A percentile compares a stretch with the other conserved stretches of the same genome.
These are phyloP conservation scores for Drosophila asahinai DNA, from an alignment of 1,140 invertebrate species.

Conservation along the genomic window DNA sequence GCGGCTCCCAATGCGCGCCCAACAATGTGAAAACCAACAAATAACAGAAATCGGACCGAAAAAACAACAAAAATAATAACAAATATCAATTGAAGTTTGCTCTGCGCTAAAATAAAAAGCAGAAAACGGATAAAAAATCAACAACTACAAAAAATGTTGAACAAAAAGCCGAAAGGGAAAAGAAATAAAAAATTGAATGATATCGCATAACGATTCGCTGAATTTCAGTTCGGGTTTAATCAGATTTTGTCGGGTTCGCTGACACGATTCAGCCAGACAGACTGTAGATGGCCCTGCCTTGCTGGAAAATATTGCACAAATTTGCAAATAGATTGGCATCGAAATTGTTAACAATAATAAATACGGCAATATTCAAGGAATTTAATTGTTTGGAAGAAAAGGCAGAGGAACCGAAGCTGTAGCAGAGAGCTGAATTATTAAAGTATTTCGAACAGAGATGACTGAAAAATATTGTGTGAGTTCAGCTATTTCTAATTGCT, in stretches of 20 bases:
- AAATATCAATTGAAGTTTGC: conserved; percentile 49
- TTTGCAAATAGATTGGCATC: conserved; percentile 15
- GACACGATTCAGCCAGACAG: conserved; percentile 27
- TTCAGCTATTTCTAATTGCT: neutral
- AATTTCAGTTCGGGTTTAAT: conserved; percentile 35
- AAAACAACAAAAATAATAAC: conserved; percentile 18
- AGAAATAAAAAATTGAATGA: conserved; percentile 19
- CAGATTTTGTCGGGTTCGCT: conserved; percentile 36
- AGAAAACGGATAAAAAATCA: conserved; percentile 14
- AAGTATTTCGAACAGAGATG: neutral
- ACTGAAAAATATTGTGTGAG: neutral
- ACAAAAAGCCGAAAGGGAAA: conserved; percentile 2
- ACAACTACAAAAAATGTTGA: neutral
- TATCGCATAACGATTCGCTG: conserved; percentile 48
- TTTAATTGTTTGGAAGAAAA: conserved; percentile 11
- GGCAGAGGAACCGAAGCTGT: neutral
- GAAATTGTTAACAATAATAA: conserved; percentile 14
- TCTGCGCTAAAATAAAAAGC: conserved; percentile 14
- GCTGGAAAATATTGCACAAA: conserved; percentile 16
- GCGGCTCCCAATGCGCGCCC: neutral
- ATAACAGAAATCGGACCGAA: conserved; percentile 10
- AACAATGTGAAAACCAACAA: conserved; percentile 22
- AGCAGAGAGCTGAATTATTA: neutral
- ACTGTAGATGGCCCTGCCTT: conserved; percentile 2
- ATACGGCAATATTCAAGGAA: conserved; percentile 1